Evolutionary conservation across 2,888 invertebrate species (phyloP).

Genomic region (Drosophila setosimentum): DNA sequence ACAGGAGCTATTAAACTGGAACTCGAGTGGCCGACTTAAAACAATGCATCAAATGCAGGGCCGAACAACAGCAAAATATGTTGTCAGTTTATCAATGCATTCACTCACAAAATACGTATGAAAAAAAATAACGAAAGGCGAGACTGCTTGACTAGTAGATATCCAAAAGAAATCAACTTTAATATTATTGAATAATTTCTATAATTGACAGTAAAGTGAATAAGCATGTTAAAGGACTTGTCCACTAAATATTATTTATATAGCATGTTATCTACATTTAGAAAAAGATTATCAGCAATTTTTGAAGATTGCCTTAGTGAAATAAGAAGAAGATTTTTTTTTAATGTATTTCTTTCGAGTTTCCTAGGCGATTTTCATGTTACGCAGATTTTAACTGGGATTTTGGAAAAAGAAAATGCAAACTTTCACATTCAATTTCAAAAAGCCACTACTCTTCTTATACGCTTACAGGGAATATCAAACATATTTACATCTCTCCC

Average conservation of each 20-base stretch:
- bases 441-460: not conserved
- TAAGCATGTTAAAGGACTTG: too few relatives aligned
- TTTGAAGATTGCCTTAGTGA: not conserved
- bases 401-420: not conserved
- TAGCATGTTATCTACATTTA: not conserved
- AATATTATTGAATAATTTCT: not conserved
- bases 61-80: slow-evolving; percentile 38
- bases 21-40: slow-evolving; percentile 27
- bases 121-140: not conserved
- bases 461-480: slow-evolving; percentile 11
- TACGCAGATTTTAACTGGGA: not conserved
- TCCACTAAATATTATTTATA: not conserved
- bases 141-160: not conserved
- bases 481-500: slow-evolving; percentile 11
- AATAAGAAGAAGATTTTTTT: not conserved
- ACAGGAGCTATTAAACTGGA: slow-evolving; percentile 12
- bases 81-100: slow-evolving; percentile 34
- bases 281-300: not conserved
- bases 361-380: not conserved
- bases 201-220: not conserved
- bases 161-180: not conserved
- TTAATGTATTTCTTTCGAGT: not conserved
- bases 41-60: slow-evolving; percentile 42
- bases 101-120: slow-evolving; percentile 3
- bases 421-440: not conserved